These are phyloP conservation scores for Xylota sylvarum DNA, from an alignment of 2,888 invertebrate genomes.

Conservation along the genomic window DNA sequence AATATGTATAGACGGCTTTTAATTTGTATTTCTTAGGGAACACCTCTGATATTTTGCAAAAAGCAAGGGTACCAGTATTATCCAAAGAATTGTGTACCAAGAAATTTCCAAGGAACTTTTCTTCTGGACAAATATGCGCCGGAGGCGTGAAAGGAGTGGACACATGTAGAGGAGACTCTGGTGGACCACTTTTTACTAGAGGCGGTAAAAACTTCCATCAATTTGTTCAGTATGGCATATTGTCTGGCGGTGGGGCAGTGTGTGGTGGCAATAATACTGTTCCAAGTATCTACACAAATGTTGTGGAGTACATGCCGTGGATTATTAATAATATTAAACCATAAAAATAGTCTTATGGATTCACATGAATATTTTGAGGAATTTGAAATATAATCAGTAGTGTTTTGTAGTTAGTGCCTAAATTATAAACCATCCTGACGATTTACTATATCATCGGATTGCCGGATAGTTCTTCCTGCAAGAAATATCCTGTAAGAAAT, in stretches of 20 bases:
- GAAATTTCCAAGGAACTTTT: conserved; percentile 38
- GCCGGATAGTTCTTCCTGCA: no score
- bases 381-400: no score
- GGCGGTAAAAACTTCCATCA: not conserved
- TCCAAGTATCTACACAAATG: conserved; percentile 66
- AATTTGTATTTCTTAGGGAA: conserved; percentile 19
- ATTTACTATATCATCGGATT: no score
- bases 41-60: conserved; percentile 41
- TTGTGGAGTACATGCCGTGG: conserved; percentile 63
- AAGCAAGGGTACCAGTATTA: conserved; percentile 39
- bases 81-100: conserved; percentile 46
- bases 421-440: no score
- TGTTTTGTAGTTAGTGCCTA: no score
- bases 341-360: no score
- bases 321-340: conserved; percentile 52
- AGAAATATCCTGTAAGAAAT: no score
- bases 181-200: conserved; percentile 57
- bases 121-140: conserved; percentile 45
- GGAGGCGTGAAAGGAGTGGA: conserved; percentile 33
- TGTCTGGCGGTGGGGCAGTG: conserved; percentile 36
- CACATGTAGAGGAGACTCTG: conserved; percentile 59
- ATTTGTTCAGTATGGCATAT: conserved; percentile 55
- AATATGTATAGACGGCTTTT: not conserved
- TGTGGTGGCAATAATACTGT: conserved; percentile 57
- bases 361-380: no score